Percentiles rank a stretch among this genome's conserved stretches.
Conservation (phyloP, 2,888 invertebrate species). For the Philopedon plagiatum region DNA sequence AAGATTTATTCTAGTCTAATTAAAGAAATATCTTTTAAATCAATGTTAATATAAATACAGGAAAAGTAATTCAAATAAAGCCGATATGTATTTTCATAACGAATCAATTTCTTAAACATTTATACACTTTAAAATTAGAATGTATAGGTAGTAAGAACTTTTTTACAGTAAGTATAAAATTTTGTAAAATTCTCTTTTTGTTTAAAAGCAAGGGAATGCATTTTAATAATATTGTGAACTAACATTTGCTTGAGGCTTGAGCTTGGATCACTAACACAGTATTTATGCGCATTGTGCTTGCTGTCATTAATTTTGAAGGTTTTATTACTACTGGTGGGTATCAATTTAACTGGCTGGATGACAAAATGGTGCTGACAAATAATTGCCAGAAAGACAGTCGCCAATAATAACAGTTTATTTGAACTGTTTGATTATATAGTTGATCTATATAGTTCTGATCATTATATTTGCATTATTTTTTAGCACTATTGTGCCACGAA, state of each 20-base stretch:
- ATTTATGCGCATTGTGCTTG: background rate
- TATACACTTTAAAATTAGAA: background rate
- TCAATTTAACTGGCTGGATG: background rate
- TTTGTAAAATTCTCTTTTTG: background rate
- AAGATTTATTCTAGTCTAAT: too few relatives aligned
- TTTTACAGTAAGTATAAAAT: slow-evolving; percentile 4
- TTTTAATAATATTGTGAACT: slow-evolving; percentile 5
- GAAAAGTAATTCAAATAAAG: too few relatives aligned
- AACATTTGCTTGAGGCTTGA: slow-evolving; percentile 2
- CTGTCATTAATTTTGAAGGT: background rate
- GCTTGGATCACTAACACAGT: slow-evolving; percentile 3
- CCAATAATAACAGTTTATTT: too few relatives aligned
- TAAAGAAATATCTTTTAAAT: too few relatives aligned
- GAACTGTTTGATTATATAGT: too few relatives aligned
- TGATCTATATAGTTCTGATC: too few relatives aligned
- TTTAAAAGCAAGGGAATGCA: slow-evolving; percentile 14
- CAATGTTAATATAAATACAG: too few relatives aligned
- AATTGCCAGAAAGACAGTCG: too few relatives aligned
- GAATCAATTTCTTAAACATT: background rate
- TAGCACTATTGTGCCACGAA: too few relatives aligned
- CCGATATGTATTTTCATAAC: background rate
- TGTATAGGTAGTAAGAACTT: background rate
- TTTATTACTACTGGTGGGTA: background rate
- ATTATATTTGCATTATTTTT: too few relatives aligned
- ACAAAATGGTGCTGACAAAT: background rate